A percentile compares a stretch with the other conserved stretches of the same genome.
These are phyloP conservation scores for Petrocephalus zakoni DNA, from an alignment of 2,113 vertebrate genomes.

Conservation along the genomic window DNA sequence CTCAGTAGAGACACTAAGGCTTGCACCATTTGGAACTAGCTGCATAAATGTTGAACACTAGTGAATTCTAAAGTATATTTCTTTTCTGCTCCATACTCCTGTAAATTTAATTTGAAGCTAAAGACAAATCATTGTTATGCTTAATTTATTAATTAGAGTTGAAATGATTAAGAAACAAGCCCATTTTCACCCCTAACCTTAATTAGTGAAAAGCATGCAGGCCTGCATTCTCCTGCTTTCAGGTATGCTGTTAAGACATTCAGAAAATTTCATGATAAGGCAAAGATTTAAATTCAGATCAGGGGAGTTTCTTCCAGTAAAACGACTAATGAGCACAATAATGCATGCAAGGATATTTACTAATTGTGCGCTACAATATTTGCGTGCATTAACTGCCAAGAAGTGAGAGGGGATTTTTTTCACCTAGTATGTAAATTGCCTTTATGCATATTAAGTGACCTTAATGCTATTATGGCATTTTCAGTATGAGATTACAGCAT, in stretches of 20 bases:
- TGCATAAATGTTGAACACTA: neutral
- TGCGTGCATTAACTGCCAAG: conserved; percentile 10
- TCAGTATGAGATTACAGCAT: neutral
- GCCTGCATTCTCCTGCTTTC: neutral
- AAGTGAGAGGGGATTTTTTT: neutral
- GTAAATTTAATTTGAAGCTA: neutral
- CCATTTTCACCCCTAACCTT: conserved; percentile 4
- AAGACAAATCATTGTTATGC: neutral
- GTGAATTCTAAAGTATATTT: neutral
- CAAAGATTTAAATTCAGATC: conserved; percentile 17
- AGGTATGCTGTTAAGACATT: neutral
- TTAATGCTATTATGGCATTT: conserved; percentile 1
- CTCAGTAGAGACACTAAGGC: neutral
- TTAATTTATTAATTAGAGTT: conserved; percentile 1
- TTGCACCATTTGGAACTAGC: neutral
- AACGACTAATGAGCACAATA: conserved; percentile 14
- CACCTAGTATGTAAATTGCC: neutral
- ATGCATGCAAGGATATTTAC: conserved; percentile 11
- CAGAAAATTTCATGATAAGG: conserved; percentile 9
- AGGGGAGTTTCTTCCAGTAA: conserved; percentile 9
- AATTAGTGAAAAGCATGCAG: neutral
- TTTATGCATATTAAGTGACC: conserved; percentile 14
- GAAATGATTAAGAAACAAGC: neutral
- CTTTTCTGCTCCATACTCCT: neutral
- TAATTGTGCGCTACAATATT: conserved; percentile 1